phyloP scores from a whole-genome alignment of 2,797 vertebrate genomes.

The Gallinago stenura region DNA sequence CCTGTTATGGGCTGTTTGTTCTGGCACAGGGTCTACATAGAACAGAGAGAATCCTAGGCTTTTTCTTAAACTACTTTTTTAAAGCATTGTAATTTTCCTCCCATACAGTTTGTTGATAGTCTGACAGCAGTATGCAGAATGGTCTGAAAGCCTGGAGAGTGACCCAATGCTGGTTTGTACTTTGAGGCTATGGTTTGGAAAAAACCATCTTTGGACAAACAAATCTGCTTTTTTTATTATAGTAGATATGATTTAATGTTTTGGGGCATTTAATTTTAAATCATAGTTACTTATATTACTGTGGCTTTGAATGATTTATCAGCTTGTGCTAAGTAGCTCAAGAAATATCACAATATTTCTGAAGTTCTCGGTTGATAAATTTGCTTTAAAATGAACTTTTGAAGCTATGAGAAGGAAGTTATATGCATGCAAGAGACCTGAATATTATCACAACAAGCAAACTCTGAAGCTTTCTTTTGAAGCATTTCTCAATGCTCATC shows the following conservation, averaged over 20 bases:
- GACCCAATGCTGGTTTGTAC: not conserved
- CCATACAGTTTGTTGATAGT: not conserved
- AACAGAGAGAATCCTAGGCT: not conserved
- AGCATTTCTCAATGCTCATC: not conserved
- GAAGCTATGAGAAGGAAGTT: not conserved
- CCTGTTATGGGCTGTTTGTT: not conserved
- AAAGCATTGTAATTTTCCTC: not conserved
- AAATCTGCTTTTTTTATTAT: not conserved
- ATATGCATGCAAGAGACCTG: not conserved
- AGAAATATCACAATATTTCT: not conserved
- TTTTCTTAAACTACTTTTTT: not conserved
- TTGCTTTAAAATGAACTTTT: not conserved
- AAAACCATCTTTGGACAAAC: too few species aligned
- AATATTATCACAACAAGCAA: not conserved
- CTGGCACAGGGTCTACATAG: not conserved
- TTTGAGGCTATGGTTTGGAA: not conserved
- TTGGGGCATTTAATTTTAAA: not conserved
- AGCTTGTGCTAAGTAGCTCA: not conserved
- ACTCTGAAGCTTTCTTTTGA: not conserved
- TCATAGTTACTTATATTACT: fast-evolving
- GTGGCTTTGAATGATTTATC: not conserved
- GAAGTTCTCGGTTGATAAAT: not conserved
- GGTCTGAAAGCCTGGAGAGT: not conserved
- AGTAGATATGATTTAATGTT: not conserved
- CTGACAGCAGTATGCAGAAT: not conserved